phyloP scores from a whole-genome alignment of 2,113 vertebrate genomes.

The Paramormyrops kingsleyae region DNA sequence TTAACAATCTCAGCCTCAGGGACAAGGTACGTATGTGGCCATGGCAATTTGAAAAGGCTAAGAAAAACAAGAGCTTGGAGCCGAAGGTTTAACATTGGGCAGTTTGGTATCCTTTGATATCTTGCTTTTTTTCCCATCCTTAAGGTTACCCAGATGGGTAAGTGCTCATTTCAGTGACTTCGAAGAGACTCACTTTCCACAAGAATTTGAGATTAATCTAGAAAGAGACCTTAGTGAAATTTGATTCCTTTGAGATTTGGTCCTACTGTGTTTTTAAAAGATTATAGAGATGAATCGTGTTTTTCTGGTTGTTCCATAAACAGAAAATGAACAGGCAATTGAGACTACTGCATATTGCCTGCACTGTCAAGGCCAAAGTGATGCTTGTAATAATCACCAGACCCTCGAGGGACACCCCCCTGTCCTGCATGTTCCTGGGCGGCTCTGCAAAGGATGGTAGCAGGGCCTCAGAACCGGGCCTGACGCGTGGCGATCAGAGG shows the following conservation, averaged over 20 bases:
- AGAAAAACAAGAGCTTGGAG: neutral
- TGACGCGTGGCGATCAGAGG: too few relatives aligned
- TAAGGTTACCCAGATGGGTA: slow-evolving; percentile 98
- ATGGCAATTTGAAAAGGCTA: neutral
- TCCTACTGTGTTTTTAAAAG: neutral
- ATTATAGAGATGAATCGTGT: neutral
- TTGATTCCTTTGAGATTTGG: neutral
- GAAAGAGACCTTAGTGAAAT: slow-evolving; percentile 48
- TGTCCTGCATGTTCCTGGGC: slow-evolving; percentile 63
- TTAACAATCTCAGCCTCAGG: slow-evolving; percentile 98
- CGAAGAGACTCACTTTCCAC: slow-evolving; percentile 85
- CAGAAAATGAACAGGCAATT: slow-evolving; percentile 98
- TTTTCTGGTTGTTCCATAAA: neutral
- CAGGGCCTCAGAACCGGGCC: too few relatives aligned
- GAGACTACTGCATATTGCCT: slow-evolving; percentile 94
- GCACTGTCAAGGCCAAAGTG: slow-evolving; percentile 93
- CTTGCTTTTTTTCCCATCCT: slow-evolving; percentile 25
- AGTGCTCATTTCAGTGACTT: slow-evolving; percentile 99
- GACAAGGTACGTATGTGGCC: slow-evolving; percentile 73
- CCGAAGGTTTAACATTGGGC: too few relatives aligned
- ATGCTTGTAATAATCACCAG: slow-evolving; percentile 89
- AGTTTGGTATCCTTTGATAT: too few relatives aligned
- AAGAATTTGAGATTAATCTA: neutral
- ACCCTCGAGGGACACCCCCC: slow-evolving; percentile 85
- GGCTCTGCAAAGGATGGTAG: too few relatives aligned